Percentiles rank a stretch among this genome's conserved stretches.
Evolutionary conservation across 2,797 vertebrate genomes (phyloP).

Genomic region (Perodicticus potto): DNA sequence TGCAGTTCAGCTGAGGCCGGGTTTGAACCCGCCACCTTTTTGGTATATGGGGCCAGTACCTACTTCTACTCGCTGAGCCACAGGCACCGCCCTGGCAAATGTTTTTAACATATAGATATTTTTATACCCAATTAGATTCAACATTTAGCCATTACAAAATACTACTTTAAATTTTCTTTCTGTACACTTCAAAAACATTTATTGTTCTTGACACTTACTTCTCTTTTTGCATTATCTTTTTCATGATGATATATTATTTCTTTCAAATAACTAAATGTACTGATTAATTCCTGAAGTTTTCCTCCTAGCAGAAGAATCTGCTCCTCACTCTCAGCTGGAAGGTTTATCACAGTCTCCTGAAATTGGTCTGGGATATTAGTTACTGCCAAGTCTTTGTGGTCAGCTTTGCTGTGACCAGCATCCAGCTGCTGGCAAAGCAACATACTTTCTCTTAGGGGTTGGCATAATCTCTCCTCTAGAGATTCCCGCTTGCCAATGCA

Average conservation of each 20-base stretch:
- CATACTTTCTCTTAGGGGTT: slow-evolving; percentile 89
- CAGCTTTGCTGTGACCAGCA: slow-evolving; percentile 92
- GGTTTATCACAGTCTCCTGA: slow-evolving; percentile 91
- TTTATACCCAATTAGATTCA: not conserved
- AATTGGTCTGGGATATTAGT: slow-evolving; percentile 93
- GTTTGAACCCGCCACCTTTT: too few species aligned
- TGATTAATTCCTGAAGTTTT: not conserved
- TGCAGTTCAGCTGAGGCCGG: too few species aligned
- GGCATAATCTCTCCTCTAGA: slow-evolving; percentile 91
- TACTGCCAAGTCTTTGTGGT: slow-evolving; percentile 92
- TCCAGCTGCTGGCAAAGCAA: slow-evolving; percentile 94
- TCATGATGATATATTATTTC: not conserved
- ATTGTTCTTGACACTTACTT: not conserved
- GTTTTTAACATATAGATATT: not conserved
- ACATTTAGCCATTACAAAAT: not conserved
- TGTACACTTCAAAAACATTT: not conserved
- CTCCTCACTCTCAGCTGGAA: slow-evolving; percentile 92
- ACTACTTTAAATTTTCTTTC: not conserved
- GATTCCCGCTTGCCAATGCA: slow-evolving; percentile 91
- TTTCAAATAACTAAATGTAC: not conserved
- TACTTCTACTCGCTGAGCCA: too few species aligned
- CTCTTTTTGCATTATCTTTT: slow-evolving; percentile 57
- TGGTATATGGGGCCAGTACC: too few species aligned
- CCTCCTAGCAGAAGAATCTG: slow-evolving; percentile 70
- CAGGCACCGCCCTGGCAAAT: too few species aligned